A percentile compares a stretch with the other conserved stretches of the same genome.
phyloP scores from a whole-genome alignment of 2,113 vertebrate species.

The Mesembrinibis cayennensis region DNA sequence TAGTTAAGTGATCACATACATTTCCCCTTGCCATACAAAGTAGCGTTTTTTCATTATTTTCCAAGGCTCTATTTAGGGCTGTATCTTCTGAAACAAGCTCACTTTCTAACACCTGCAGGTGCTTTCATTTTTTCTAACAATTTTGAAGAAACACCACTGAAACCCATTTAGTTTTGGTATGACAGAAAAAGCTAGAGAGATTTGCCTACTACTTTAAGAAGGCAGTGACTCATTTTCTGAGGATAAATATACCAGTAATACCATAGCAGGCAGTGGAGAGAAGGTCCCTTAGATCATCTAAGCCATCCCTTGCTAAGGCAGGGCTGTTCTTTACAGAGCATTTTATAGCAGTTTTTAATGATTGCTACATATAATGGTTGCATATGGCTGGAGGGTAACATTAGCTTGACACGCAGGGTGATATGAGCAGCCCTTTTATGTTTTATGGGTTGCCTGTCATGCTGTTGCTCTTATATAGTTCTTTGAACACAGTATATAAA shows the following conservation, averaged over 20 bases:
- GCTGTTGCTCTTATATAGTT: constrained; percentile 34
- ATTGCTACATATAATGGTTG: constrained; percentile 18
- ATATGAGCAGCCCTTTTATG: constrained; percentile 54
- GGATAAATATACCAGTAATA: neutral
- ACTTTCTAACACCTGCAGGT: neutral
- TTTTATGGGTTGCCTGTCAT: constrained; percentile 59
- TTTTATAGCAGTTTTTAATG: constrained; percentile 36
- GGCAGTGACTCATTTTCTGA: neutral
- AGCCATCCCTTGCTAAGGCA: neutral
- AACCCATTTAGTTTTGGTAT: neutral
- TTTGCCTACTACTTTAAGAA: neutral
- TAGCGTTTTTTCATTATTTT: neutral
- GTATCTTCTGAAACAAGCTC: neutral
- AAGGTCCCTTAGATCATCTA: neutral
- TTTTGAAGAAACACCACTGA: neutral
- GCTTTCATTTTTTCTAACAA: neutral
- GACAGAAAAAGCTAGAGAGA: neutral
- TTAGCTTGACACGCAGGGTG: neutral
- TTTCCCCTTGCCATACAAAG: neutral
- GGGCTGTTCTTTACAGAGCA: neutral
- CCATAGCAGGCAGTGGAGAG: neutral
- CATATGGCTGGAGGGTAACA: constrained; percentile 51
- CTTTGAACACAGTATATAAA: constrained; percentile 53
- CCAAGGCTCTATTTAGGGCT: neutral
- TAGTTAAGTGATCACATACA: neutral